Evolutionary conservation across 1,140 invertebrate genomes (phyloP).

Genomic region (Anadara kagoshimensis): DNA sequence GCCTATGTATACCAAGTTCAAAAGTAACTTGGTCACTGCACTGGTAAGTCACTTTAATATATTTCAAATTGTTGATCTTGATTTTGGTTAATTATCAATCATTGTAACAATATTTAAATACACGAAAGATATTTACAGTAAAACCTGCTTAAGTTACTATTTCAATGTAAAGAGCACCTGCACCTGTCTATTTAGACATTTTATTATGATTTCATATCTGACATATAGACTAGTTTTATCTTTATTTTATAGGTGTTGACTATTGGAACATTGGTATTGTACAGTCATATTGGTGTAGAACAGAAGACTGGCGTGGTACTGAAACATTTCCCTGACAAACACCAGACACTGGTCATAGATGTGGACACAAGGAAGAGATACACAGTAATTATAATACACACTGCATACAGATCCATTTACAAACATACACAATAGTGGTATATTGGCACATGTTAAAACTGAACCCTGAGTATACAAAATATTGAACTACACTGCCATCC

Average conservation of each 20-base stretch:
- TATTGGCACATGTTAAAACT: too few relatives aligned
- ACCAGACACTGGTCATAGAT: slow-evolving; percentile 67
- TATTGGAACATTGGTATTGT: slow-evolving; percentile 67
- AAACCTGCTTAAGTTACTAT: not conserved
- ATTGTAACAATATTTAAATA: too few relatives aligned
- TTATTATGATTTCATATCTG: not conserved
- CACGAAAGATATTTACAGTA: not conserved
- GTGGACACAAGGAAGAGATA: slow-evolving; percentile 65
- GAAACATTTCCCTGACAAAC: slow-evolving; percentile 72
- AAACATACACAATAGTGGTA: too few relatives aligned
- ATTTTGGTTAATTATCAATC: too few relatives aligned
- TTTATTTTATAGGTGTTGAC: slow-evolving; percentile 61
- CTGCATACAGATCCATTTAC: not conserved
- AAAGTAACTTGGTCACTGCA: too few relatives aligned
- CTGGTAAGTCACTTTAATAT: too few relatives aligned
- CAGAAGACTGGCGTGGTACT: slow-evolving; percentile 69
- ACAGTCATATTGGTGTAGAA: slow-evolving; percentile 60
- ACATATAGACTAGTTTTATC: not conserved
- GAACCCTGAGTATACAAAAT: too few relatives aligned
- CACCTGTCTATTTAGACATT: not conserved
- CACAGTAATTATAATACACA: slow-evolving; percentile 52
- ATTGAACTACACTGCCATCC: too few relatives aligned
- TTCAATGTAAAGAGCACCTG: not conserved
- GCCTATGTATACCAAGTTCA: too few relatives aligned
- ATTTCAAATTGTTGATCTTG: too few relatives aligned